These are phyloP conservation scores for Atethmia centrago DNA, from an alignment of 2,888 invertebrate genomes.

Conservation along the genomic window DNA sequence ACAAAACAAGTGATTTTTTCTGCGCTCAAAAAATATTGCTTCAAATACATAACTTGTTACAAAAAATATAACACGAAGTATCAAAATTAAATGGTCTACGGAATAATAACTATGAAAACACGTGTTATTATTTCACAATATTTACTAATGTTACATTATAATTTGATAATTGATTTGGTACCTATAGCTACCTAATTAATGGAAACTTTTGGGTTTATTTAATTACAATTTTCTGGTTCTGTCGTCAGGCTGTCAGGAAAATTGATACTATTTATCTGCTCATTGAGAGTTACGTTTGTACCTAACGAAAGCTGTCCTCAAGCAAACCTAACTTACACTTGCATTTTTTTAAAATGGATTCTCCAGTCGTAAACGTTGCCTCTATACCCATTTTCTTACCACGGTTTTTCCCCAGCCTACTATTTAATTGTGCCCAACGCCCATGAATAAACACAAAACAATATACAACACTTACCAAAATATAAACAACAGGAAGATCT, in stretches of 20 bases:
- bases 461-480: conserved; percentile 10
- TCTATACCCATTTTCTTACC: not conserved
- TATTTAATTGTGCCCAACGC: not conserved
- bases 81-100: conserved; percentile 7
- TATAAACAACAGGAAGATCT: conserved; percentile 19
- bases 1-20: not conserved
- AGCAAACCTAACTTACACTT: not conserved
- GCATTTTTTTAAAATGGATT: not conserved
- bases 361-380: not conserved
- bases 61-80: conserved; percentile 31
- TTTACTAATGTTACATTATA: not conserved
- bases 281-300: too few species aligned
- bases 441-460: conserved; percentile 17
- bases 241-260: not conserved
- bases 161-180: not conserved
- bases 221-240: not conserved
- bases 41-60: conserved; percentile 7
- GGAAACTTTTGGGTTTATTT: not conserved
- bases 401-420: conserved; percentile 24
- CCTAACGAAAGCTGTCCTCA: too few species aligned
- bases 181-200: not conserved
- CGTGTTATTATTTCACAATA: conserved; percentile 18
- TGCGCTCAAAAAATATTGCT: conserved; percentile 28
- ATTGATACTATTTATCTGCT: not conserved
- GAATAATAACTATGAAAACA: conserved; percentile 5